Evolutionary conservation across 2,113 vertebrate species (phyloP).

Genomic region (Bubo scandiacus): DNA sequence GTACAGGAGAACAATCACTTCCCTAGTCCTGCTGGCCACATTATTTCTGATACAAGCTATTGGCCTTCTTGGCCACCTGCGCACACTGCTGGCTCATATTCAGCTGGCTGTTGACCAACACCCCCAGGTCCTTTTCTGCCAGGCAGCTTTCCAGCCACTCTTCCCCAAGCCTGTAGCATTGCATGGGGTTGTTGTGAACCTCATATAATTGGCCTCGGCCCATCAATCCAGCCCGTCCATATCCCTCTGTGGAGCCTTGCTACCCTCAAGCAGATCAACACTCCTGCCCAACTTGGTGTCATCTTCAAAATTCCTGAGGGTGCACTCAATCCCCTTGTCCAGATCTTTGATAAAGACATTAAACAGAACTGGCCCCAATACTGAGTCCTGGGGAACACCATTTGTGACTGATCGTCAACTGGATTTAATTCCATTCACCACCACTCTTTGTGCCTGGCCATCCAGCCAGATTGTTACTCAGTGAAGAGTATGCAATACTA

Average conservation of each 20-base stretch:
- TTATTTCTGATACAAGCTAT: not conserved
- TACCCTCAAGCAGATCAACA: not conserved
- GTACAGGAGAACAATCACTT: not conserved
- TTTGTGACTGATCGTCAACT: not conserved
- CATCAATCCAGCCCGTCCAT: not conserved
- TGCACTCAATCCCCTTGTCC: not conserved
- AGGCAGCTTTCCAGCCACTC: not conserved
- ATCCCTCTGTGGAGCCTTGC: not conserved
- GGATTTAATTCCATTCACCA: not conserved
- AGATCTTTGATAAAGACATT: not conserved
- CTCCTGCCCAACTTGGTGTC: rapidly evolving
- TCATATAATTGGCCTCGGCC: rapidly evolving
- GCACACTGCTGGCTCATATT: not conserved
- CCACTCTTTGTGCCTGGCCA: not conserved
- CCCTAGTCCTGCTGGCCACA: not conserved
- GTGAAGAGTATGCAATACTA: not conserved
- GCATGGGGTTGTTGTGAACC: not conserved
- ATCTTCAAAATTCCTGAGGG: not conserved
- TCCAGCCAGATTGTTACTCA: not conserved
- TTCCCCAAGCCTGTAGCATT: not conserved
- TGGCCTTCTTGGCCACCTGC: not conserved
- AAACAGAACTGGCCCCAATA: not conserved
- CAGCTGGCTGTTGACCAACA: not conserved
- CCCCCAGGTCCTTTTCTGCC: rapidly evolving
- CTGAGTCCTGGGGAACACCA: not conserved